A percentile compares a stretch with the other conserved stretches of the same genome.
phyloP scores from a whole-genome alignment of 2,113 vertebrate species.

The Heliornis fulica region DNA sequence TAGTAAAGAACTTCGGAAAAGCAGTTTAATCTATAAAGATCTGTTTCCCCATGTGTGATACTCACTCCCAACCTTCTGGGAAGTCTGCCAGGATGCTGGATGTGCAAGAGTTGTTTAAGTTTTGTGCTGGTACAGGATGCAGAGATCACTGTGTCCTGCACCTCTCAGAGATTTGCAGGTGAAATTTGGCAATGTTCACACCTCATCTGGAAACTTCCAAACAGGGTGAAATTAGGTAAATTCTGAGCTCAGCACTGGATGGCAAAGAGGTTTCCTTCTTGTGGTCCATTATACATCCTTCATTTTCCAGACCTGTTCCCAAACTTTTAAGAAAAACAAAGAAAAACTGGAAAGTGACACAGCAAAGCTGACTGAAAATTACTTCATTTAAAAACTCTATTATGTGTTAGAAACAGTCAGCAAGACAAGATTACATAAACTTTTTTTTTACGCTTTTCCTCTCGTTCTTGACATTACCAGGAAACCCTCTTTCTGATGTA shows the following conservation, averaged over 20 bases:
- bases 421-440: neutral
- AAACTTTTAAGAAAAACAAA: slow-evolving; percentile 19
- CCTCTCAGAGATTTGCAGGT: neutral
- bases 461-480: neutral
- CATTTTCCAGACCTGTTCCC: neutral
- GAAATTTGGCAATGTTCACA: neutral
- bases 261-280: neutral
- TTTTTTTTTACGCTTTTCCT: neutral
- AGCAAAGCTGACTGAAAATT: slow-evolving; percentile 1
- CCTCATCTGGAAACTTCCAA: neutral
- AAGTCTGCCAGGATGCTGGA: neutral
- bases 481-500: neutral
- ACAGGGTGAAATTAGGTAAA: neutral
- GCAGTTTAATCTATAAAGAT: neutral
- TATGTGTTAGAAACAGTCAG: neutral
- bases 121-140: neutral
- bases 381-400: neutral
- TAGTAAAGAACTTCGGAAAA: neutral
- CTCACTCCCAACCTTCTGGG: neutral
- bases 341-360: neutral
- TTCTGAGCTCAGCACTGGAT: neutral
- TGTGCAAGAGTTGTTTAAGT: neutral
- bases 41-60: neutral
- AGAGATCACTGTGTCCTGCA: neutral
- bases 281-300: neutral